phyloP scores from a whole-genome alignment of 2,113 vertebrate species.

The Tinamus guttatus region DNA sequence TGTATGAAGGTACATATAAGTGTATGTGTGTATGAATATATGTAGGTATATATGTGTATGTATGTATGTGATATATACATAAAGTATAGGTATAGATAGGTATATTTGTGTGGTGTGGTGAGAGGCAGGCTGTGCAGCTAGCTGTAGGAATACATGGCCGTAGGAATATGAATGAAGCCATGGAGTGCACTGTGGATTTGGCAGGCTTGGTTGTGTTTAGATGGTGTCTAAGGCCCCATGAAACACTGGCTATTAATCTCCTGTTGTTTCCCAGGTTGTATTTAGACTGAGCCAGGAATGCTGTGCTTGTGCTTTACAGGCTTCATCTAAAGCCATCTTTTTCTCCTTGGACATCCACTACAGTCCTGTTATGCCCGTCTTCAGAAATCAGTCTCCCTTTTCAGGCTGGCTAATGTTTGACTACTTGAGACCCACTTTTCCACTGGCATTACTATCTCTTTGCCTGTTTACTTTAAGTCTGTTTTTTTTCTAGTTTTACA shows the following conservation, averaged over 20 bases:
- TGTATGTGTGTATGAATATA: too few relatives aligned
- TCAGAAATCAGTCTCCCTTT: not conserved
- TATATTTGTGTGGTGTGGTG: not conserved
- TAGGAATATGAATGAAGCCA: not conserved
- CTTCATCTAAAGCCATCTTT: not conserved
- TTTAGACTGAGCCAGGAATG: not conserved
- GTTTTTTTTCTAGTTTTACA: not conserved
- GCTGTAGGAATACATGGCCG: not conserved
- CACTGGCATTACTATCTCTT: not conserved
- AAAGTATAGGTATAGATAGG: not conserved
- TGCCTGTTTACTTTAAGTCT: not conserved
- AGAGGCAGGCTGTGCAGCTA: not conserved
- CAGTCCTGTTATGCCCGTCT: fast-evolving
- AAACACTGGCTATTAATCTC: not conserved
- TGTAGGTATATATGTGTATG: not conserved
- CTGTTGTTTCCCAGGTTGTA: not conserved
- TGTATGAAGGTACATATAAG: not conserved
- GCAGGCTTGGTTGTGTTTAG: not conserved
- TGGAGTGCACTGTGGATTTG: not conserved
- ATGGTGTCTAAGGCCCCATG: not conserved
- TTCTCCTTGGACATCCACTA: not conserved
- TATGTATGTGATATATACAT: too few relatives aligned
- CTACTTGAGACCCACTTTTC: not conserved
- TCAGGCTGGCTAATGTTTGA: not conserved
- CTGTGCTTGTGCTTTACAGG: not conserved